phyloP scores from a whole-genome alignment of 2,113 vertebrate genomes.

The Apus apus region DNA sequence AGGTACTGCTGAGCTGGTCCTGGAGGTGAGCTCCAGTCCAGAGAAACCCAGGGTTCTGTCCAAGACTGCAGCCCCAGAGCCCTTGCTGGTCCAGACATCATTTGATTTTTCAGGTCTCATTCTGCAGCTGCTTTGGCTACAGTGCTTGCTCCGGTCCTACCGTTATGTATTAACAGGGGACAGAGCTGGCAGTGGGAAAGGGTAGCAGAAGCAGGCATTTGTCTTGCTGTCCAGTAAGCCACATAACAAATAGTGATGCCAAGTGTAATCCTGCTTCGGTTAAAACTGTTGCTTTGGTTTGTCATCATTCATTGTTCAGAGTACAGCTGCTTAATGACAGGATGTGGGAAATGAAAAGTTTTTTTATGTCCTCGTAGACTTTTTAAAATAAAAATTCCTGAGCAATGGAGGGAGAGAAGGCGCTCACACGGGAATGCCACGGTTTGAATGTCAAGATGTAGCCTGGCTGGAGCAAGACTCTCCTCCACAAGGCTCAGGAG shows the following conservation, averaged over 20 bases:
- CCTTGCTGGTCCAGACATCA: not conserved
- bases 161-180: not conserved
- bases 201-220: conserved; percentile 20
- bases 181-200: conserved; percentile 19
- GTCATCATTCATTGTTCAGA: conserved; percentile 62
- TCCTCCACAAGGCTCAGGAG: not conserved
- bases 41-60: not conserved
- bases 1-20: not conserved
- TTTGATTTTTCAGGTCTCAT: not conserved
- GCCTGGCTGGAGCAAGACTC: not conserved
- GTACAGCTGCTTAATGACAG: conserved; percentile 56
- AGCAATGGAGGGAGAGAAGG: conserved; percentile 3
- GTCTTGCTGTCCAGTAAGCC: conserved; percentile 62
- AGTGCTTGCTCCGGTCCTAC: not conserved
- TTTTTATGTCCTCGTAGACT: conserved; percentile 31
- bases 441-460: rapidly evolving
- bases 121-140: not conserved
- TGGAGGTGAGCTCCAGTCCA: not conserved
- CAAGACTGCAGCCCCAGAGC: not conserved
- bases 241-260: conserved; percentile 32
- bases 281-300: conserved; percentile 50
- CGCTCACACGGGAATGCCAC: not conserved
- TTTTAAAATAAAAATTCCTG: conserved; percentile 48
- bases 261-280: conserved; percentile 47
- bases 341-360: conserved; percentile 46